Base-by-base conservation (phyloP, 2,113 vertebrate species). In the Neogale vison region DNA sequence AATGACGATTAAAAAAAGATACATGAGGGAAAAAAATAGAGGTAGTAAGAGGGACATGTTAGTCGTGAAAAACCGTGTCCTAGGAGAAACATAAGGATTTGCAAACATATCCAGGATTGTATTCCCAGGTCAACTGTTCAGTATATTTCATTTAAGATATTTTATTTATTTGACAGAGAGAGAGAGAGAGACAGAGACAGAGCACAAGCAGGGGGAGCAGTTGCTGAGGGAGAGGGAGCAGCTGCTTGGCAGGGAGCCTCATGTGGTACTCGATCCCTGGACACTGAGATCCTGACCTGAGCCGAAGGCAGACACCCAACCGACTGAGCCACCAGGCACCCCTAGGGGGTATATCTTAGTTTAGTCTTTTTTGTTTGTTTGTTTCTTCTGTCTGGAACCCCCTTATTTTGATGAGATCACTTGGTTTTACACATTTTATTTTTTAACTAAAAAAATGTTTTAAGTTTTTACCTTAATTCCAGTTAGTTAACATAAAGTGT, bases 1-100 rank as follows among this genome's bases (percentile, higher is more conserved):
- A 87, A 94, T 95, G 92, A 96, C 92, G 76, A 97, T 96, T 82
- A 55, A 72, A 97, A 86, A 59, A 81, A 83, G 69, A 92, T 90
- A 88, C 69, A 20, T 89, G 93, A 71, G 89, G 52, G 17, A 55
- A 55, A 55, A 55, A 18, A 18, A 55, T 55, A 50, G 47, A 10
- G 36, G 36, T 31, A 9, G 3, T 10, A 34, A 29, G 3, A 11
- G 26, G 21, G 10, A 57, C 45, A 11, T 6, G 13, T 29, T 39
- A 11, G 15, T 29, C 26, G 4, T 61, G 47, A 67, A 71, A 63
- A 76, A 12, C 55, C 10, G 14, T n/a, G 39, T 26, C 34, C 65
- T 31, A 17, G 26, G 59, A 50, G 4, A 20, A 59, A 2, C 20
- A 24, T 26, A 29, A 12, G 11, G 11, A 47, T 8, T 18, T 67